Percentiles rank a stretch among this genome's conserved stretches.
Evolutionary conservation across 2,113 vertebrate species (phyloP).

Genomic region (Pipa parva): DNA sequence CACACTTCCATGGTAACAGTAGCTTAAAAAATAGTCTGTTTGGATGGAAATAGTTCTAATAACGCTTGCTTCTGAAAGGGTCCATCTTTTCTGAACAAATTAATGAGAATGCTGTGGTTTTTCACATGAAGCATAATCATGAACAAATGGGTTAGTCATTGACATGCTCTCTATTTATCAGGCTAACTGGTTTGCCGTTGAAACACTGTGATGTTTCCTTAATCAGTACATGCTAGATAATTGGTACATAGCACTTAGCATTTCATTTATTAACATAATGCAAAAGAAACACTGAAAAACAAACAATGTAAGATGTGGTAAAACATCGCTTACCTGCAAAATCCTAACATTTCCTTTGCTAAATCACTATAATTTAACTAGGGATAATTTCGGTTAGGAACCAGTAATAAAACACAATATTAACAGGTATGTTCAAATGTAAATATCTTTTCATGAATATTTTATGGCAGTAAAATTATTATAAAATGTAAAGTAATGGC

Average conservation of each 20-base stretch:
- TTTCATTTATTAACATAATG: background rate
- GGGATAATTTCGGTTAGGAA: too few relatives aligned
- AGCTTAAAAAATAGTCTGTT: too few relatives aligned
- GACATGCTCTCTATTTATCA: background rate
- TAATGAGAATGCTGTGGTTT: background rate
- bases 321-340: background rate
- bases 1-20: too few relatives aligned
- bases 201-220: background rate
- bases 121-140: background rate
- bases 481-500: too few relatives aligned
- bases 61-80: too few relatives aligned
- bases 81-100: background rate
- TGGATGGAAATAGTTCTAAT: too few relatives aligned
- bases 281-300: background rate
- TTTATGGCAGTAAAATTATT: too few relatives aligned
- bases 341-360: background rate
- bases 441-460: too few relatives aligned
- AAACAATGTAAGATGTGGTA: background rate
- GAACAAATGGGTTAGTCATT: background rate
- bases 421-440: too few relatives aligned
- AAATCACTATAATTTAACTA: background rate
- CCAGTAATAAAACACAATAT: too few relatives aligned
- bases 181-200: background rate
- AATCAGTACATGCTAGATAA: background rate
- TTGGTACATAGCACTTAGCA: background rate